Evolutionary conservation across 2,113 vertebrate genomes (phyloP).

Genomic region (Rhagologus leucostigma): DNA sequence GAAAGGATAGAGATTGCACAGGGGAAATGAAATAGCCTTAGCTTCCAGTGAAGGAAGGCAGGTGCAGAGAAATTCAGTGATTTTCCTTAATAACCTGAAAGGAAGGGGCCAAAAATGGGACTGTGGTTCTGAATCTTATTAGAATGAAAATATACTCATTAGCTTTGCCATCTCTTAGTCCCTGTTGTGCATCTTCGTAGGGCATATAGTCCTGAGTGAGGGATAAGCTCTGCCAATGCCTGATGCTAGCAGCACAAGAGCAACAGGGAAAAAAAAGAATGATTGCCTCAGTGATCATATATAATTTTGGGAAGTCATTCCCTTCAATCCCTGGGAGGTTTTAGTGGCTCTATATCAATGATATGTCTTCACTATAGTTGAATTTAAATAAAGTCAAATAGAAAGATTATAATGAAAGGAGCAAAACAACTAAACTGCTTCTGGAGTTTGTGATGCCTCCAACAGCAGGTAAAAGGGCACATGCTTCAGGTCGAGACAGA

Average conservation of each 20-base stretch:
- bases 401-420: background rate
- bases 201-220: fast-evolving
- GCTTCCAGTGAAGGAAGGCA: background rate
- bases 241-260: background rate
- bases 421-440: background rate
- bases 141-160: background rate
- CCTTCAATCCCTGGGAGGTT: background rate
- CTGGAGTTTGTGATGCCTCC: background rate
- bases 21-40: background rate
- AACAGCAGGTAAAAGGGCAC: background rate
- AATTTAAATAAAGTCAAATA: background rate
- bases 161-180: background rate
- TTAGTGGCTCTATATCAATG: background rate
- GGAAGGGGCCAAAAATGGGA: background rate
- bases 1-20: background rate
- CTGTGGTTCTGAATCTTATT: background rate
- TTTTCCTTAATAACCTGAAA: background rate
- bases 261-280: background rate
- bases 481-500: background rate
- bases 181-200: background rate
- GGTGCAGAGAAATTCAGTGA: background rate
- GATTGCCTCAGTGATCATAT: background rate
- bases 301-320: background rate
- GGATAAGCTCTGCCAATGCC: background rate
- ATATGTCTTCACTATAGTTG: background rate